phyloP scores from a whole-genome alignment of 2,113 vertebrate genomes.

The Cyanocitta stelleri region DNA sequence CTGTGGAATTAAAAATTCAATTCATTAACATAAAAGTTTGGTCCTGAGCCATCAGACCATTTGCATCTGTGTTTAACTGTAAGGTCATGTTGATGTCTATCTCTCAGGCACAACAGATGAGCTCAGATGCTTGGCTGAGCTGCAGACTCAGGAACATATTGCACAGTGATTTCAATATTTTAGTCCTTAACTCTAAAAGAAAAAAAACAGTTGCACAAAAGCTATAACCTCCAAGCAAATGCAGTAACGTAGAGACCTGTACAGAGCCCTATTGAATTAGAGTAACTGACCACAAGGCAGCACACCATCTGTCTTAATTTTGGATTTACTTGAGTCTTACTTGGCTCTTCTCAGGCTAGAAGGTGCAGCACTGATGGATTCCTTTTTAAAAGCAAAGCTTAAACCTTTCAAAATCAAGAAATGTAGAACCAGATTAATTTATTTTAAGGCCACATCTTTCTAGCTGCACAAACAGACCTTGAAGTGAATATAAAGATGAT shows the following conservation, averaged over 20 bases:
- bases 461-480: slow-evolving; percentile 18
- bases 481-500: slow-evolving; percentile 32
- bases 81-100: not conserved
- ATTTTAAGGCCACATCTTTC: slow-evolving; percentile 30
- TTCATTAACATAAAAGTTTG: not conserved
- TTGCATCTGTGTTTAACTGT: not conserved
- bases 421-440: slow-evolving; percentile 12
- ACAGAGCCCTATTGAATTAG: slow-evolving; percentile 34
- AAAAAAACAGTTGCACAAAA: not conserved
- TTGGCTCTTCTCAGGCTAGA: slow-evolving; percentile 42
- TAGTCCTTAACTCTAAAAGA: not conserved
- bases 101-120: not conserved
- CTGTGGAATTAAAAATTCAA: not conserved
- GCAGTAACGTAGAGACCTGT: not conserved
- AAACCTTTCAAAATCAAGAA: slow-evolving; percentile 44
- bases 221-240: not conserved
- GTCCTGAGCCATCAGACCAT: not conserved
- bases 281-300: slow-evolving; percentile 43
- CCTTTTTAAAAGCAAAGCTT: slow-evolving; percentile 28
- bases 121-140: not conserved
- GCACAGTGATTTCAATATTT: not conserved
- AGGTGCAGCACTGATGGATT: slow-evolving; percentile 38
- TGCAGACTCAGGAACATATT: not conserved
- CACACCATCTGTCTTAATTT: slow-evolving; percentile 51
- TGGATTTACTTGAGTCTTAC: slow-evolving; percentile 25